Base-by-base conservation (phyloP, 2,797 vertebrate species). In the Cryptoprocta ferox region DNA sequence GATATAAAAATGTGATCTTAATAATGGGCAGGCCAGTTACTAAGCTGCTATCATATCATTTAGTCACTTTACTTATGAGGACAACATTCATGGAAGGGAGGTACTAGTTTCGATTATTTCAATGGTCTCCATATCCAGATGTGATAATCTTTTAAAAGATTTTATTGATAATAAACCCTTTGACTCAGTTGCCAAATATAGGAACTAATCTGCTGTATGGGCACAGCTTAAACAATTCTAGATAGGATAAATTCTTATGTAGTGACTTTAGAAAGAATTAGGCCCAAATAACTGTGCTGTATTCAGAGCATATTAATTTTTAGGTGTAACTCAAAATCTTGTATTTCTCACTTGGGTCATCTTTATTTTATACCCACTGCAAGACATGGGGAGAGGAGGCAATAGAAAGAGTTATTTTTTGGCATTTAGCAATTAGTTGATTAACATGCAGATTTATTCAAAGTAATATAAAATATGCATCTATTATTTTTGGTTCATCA, bases 401-500 rank as follows among this genome's bases (percentile, higher is more conserved):
- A 71, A 79, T 2, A 91, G 48, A 53, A 95, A 91, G 96, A 91
- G 15, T 83, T 95, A 86, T 78, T 97, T 94, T 79, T 97, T 97
- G 78, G 26, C 63, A 96, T 96, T 97, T 95, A 94, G 85, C 65
- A 97, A 94, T 94, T 94, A 95, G 95, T 92, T 97, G 78, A 95
- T 97, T 95, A 95, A 76, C 59, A 97, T 95, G 92, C 45, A 97
- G 94, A 98, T 97, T 86, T 92, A 96, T 96, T 97, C 81, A 91
- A 95, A 91, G 79, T 83, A 80, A 88, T 84, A 91, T 84, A 93
- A 97, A 96, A 76, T 95, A 95, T 97, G 75, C 94, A 91, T 89
- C 61, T 90, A 96, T 97, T 98, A 97, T 97, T 97, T 97, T 97
- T 96, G 68, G 35, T 97, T 96, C 95, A 97, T 97, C 90, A 97